These are phyloP conservation scores for Macrobrachium rosenbergii DNA, from an alignment of 1,140 invertebrate species.

Conservation along the genomic window DNA sequence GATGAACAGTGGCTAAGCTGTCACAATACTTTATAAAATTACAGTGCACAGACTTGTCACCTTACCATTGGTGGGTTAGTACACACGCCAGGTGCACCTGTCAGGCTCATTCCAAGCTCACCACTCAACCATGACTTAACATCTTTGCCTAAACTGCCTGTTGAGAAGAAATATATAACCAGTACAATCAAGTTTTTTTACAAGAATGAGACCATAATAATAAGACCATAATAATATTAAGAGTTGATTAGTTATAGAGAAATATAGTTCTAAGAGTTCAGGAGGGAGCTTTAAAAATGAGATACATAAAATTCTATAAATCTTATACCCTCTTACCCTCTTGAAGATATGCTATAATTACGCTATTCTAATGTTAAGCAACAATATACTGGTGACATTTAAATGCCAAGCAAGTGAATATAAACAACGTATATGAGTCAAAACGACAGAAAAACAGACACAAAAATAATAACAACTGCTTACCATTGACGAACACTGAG, in stretches of 20 bases:
- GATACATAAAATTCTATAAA: no score
- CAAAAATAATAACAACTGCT: not conserved
- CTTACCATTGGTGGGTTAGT: constrained; percentile 18
- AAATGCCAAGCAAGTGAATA: no score
- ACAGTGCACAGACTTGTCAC: not conserved
- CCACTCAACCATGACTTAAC: constrained; percentile 80
- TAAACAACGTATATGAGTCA: not conserved
- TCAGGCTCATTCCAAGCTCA: constrained; percentile 78
- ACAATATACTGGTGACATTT: no score
- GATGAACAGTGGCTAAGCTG: no score
- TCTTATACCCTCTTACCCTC: no score
- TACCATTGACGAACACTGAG: constrained; percentile 91
- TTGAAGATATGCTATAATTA: no score
- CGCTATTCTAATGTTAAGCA: no score
- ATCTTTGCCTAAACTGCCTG: constrained; percentile 78
- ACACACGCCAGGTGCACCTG: constrained; percentile 32
- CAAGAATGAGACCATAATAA: not conserved
- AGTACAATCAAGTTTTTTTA: not conserved
- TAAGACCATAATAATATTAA: no score
- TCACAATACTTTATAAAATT: no score
- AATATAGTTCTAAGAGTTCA: no score
- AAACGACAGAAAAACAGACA: not conserved
- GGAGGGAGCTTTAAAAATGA: no score
- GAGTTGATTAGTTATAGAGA: not conserved
- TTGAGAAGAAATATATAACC: not conserved